Conservation (phyloP, 2,797 vertebrate genomes). For the Tapirus indicus region DNA sequence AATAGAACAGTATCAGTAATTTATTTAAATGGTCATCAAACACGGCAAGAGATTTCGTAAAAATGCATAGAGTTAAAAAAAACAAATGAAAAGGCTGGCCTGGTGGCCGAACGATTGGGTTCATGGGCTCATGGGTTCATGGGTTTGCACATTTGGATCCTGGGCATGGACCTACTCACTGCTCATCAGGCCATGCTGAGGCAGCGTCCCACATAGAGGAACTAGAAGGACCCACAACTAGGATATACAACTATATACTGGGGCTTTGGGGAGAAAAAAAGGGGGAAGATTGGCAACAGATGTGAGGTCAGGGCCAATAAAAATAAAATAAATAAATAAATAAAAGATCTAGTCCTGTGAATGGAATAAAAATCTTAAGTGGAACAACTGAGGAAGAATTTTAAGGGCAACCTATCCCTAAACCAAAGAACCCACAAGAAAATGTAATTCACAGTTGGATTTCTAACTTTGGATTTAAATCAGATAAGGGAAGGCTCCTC, state of each 20-base stretch:
- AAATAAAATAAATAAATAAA: background rate
- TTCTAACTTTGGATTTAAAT: background rate
- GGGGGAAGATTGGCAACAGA: too few species aligned
- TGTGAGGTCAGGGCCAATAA: too few species aligned
- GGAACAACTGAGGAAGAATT: background rate
- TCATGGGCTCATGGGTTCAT: too few species aligned
- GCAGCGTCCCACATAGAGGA: too few species aligned
- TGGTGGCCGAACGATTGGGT: too few species aligned
- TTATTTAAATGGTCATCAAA: slow-evolving; percentile 32
- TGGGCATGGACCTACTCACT: too few species aligned
- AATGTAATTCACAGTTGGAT: background rate
- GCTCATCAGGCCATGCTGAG: too few species aligned
- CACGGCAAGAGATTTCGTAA: background rate
- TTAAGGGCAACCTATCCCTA: background rate
- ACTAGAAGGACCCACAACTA: too few species aligned
- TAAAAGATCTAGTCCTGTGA: background rate
- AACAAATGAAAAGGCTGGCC: too few species aligned
- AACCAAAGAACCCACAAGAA: background rate
- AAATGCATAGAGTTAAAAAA: background rate
- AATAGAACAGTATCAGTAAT: background rate
- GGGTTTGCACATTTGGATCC: too few species aligned
- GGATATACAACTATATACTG: too few species aligned
- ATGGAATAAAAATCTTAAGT: background rate
- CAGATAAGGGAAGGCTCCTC: background rate
- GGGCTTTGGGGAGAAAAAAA: too few species aligned